These are phyloP conservation scores for Coturnix japonica DNA, from an alignment of 2,113 vertebrate genomes.

Conservation along the genomic window DNA sequence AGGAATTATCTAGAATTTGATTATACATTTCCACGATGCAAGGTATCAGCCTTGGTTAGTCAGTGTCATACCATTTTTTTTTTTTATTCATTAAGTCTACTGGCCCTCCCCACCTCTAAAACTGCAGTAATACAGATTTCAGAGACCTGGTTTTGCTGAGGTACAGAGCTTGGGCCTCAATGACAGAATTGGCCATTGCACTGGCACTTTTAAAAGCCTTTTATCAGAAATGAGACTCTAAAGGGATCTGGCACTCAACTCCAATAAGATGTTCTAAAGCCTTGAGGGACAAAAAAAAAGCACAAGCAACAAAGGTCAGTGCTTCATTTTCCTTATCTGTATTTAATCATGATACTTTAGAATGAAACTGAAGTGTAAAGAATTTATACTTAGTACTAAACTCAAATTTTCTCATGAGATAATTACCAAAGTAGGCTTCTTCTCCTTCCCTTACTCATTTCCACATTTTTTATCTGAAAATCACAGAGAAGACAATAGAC, in stretches of 20 bases:
- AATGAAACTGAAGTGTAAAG: neutral
- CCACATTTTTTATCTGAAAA: neutral
- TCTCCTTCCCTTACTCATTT: fast-evolving
- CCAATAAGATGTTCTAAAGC: neutral
- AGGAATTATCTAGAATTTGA: neutral
- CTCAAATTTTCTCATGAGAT: neutral
- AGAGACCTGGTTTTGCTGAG: neutral
- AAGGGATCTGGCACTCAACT: neutral
- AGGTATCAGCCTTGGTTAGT: neutral
- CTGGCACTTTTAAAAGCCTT: neutral
- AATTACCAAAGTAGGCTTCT: neutral
- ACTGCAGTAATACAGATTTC: fast-evolving
- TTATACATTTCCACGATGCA: neutral
- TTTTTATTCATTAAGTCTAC: neutral
- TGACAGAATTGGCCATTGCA: neutral
- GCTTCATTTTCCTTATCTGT: neutral
- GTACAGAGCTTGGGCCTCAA: neutral
- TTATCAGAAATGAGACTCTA: neutral
- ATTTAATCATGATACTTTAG: neutral
- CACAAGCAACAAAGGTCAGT: neutral
- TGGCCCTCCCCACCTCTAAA: neutral
- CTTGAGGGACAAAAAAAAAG: neutral
- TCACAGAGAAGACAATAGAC: neutral
- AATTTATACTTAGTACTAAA: neutral
- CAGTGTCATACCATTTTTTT: fast-evolving